These are phyloP conservation scores for Stegana nigrithorax DNA, from an alignment of 2,888 invertebrate species.

Conservation along the genomic window DNA sequence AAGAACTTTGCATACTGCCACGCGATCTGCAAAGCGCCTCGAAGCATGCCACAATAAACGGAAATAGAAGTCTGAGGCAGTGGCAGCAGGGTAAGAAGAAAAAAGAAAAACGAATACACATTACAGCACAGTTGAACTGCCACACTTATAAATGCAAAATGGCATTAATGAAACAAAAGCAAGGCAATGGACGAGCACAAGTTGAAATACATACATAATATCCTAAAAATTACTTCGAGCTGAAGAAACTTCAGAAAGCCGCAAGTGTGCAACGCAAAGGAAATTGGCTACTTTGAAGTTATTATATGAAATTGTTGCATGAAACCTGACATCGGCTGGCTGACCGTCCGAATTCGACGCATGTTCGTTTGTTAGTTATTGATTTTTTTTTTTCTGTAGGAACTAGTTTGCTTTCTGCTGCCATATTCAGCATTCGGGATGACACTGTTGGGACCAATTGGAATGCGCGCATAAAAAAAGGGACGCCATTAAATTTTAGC, in stretches of 20 bases:
- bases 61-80: too few relatives aligned
- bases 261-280: background rate
- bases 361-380: too few relatives aligned
- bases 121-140: too few relatives aligned
- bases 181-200: background rate
- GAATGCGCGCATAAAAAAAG: constrained; percentile 4
- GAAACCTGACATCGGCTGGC: too few relatives aligned
- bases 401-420: too few relatives aligned
- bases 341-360: too few relatives aligned
- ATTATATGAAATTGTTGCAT: too few relatives aligned
- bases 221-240: background rate
- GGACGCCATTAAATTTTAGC: constrained; percentile 10
- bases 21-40: background rate
- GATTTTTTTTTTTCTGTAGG: too few relatives aligned
- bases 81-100: background rate
- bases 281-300: background rate
- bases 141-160: constrained; percentile 1
- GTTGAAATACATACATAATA: background rate
- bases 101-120: background rate
- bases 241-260: background rate
- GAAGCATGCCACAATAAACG: constrained; percentile 9
- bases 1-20: background rate
- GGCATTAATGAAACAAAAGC: background rate
- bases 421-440: background rate
- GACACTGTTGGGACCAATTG: constrained; percentile 9